These are phyloP conservation scores for Agonopterix subpropinquella DNA, from an alignment of 2,888 invertebrate genomes.

Conservation along the genomic window DNA sequence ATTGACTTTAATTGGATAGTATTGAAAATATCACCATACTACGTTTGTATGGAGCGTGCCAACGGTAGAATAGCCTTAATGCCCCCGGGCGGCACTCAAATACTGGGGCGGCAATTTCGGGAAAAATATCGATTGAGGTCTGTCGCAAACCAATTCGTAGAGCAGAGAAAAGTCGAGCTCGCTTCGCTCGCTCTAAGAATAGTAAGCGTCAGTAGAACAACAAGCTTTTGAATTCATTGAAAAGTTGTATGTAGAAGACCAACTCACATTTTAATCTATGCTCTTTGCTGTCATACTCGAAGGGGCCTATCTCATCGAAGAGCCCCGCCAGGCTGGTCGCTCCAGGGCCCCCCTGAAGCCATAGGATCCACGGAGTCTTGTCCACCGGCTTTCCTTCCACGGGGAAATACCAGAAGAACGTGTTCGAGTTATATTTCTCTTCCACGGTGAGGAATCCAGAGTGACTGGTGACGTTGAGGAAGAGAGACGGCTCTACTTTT, in stretches of 20 bases:
- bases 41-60: too few species aligned
- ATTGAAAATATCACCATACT: too few species aligned
- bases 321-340: conserved; percentile 75
- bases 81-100: too few species aligned
- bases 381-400: conserved; percentile 39
- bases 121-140: too few species aligned
- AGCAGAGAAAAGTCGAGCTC: too few species aligned
- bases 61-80: too few species aligned
- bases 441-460: conserved; percentile 80
- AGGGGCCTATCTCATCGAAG: conserved; percentile 59
- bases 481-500: conserved; percentile 36
- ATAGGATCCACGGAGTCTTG: conserved; percentile 82
- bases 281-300: conserved; percentile 22
- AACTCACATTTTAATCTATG: conserved; percentile 40
- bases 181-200: too few species aligned
- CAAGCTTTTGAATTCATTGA: background rate
- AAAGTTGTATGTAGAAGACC: background rate
- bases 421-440: conserved; percentile 80
- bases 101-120: too few species aligned
- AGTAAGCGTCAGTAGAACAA: too few species aligned
- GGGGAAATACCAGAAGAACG: conserved; percentile 92
- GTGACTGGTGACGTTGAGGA: conserved; percentile 59
- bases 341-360: conserved; percentile 93
- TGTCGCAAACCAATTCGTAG: too few species aligned
- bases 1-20: too few species aligned